Base-by-base conservation (phyloP, 2,888 invertebrate species). In the Cryptophagus acutangulus region DNA sequence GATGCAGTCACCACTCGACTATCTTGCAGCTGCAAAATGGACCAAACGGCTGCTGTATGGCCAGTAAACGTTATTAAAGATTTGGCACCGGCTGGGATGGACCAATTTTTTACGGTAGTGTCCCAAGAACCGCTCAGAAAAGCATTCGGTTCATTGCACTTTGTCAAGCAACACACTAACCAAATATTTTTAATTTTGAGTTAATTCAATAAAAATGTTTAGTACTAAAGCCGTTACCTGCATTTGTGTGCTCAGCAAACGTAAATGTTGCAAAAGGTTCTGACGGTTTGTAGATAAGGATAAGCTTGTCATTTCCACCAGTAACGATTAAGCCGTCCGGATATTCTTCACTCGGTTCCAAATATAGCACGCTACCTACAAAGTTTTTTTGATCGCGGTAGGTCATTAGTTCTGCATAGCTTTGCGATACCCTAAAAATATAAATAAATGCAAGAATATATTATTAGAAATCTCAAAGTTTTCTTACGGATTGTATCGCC, bases 71-170 rank as follows among this genome's bases (percentile, higher is more conserved):
- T 78, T 28, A 79, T 64, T 1, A 73, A 63, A 16, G 73, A 62
- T 36, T 75, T 44, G 15, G 58, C 71, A 17, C 75, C 69, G 4
- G 71, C 72, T 9, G 76, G 67, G 2, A 85, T 52, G 35, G 73
- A 73, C 94, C 96, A 96, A 33, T 91, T 72, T 59, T 85, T 83
- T 0, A 88, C 92, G 2, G 88, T 86, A 49, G 78, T 79, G 65
- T 97, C 96, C 95, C 96, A 96, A 33, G 95, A 95, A 28, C 92
- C 88, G 61, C 90, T 92, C 38, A 85, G 68, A 56, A 90, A 72
- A 6, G 78, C 72, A 36, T 77, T 77, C 36, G 72, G 62, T 39
- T 68, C 61, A 1, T 69, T 48, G 1, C 74, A 75, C 16, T 67
- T 68, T 0, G 71, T 61, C 35, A 79, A 61, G 17, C 70, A 62